Base-by-base conservation (phyloP, 2,888 invertebrate species). In the Pollenia labialis region DNA sequence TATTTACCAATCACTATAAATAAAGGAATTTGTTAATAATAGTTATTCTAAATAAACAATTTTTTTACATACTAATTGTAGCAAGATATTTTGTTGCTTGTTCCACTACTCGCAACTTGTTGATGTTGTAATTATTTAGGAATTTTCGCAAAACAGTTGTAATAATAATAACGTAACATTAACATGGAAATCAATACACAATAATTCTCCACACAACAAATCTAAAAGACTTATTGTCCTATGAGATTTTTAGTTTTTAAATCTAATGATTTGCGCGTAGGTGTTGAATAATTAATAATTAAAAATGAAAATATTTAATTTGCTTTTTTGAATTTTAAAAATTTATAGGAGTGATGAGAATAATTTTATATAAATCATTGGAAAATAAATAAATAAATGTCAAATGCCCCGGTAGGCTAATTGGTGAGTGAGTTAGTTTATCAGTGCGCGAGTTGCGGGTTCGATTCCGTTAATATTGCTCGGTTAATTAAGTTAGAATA, bases 301-400 rank as follows among this genome's bases (percentile, higher is more conserved):
- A 1, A 77, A 66, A 56, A 48, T n/a, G n/a, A n/a, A n/a, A n/a
- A n/a, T n/a, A 56, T 66, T 44, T 77, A 2, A n/a, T 2, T 0
- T 72, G 46, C 74, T n/a, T 68, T 48, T 52, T 32, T 48, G 46
- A 64, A 80, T 75, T 80, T 64, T 14, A 85, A 80, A 50, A 56
- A 56, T 64, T 62, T 85, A 68, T 62, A 80, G 80, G 75, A 85
- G 85, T 75, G 85, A 85, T 85, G 85, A 64, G 85, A 85, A 85
- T 66, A 16, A 44, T 54, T 75, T 69, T 16, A 72, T 42, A 42
- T 9, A 62, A 40, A 72, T 16, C 40, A 46, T 32, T 66, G 8
- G 6, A 32, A 23, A 1, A 23, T n/a, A n/a, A n/a, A 23, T 23
- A 23, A 32, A 0, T 4, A 50, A 60, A 52, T 42, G 62, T 62